Percentiles rank a stretch among this genome's conserved stretches.
Conservation (phyloP, 2,797 vertebrate genomes). For the Melanotaenia boesemani region DNA sequence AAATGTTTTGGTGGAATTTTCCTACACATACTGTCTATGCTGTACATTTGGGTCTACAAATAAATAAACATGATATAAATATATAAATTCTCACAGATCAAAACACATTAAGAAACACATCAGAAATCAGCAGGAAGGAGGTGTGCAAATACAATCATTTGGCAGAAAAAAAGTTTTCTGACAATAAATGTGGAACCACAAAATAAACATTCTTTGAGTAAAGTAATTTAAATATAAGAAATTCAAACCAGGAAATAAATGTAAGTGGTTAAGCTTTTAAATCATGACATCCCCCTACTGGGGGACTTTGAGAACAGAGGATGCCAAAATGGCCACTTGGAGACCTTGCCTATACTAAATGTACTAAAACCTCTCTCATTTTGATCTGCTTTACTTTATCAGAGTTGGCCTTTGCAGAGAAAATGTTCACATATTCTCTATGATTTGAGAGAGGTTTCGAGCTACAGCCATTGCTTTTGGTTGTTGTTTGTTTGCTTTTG, state of each 20-base stretch:
- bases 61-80: constrained; percentile 70
- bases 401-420: too few relatives aligned
- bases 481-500: too few relatives aligned
- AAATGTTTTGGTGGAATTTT: constrained; percentile 8
- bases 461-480: too few relatives aligned
- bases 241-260: constrained; percentile 7
- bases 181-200: constrained; percentile 12
- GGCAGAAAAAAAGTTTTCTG: background rate
- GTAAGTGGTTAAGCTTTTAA: background rate
- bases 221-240: constrained; percentile 5
- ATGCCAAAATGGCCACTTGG: background rate
- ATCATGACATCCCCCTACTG: too few relatives aligned
- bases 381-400: too few relatives aligned
- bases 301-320: background rate
- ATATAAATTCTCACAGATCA: constrained; percentile 32
- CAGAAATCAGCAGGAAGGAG: constrained; percentile 9
- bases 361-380: background rate
- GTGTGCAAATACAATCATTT: constrained; percentile 31
- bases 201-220: constrained; percentile 34
- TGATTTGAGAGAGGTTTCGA: too few relatives aligned
- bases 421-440: too few relatives aligned
- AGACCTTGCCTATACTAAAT: background rate
- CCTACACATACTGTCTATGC: constrained; percentile 14
- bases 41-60: constrained; percentile 20
- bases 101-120: constrained; percentile 40